Conservation (phyloP, 1,140 invertebrate genomes). For the Rhagoletis zephyria region DNA sequence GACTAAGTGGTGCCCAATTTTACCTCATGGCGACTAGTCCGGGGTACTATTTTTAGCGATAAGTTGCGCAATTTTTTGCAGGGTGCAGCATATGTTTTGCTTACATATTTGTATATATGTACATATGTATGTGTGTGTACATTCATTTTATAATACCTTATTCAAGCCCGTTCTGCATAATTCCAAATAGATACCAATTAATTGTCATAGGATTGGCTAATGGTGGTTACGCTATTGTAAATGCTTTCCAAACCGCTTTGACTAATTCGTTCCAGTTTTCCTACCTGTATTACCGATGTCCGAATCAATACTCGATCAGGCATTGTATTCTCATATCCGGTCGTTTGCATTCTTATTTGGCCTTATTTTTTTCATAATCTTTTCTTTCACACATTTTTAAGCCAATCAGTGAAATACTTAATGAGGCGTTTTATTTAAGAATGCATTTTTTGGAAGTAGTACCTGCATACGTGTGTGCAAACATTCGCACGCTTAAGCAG, state of each 20-base stretch:
- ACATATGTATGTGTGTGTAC: not conserved
- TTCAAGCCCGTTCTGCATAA: not conserved
- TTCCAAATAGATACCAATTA: not conserved
- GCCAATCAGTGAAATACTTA: too few species aligned
- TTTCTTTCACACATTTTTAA: too few species aligned
- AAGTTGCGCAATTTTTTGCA: too few species aligned
- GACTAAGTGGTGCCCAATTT: too few species aligned
- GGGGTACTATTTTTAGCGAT: too few species aligned
- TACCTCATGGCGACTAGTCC: too few species aligned
- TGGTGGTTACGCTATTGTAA: not conserved
- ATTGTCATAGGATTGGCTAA: not conserved
- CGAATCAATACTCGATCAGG: not conserved
- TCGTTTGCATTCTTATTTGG: not conserved
- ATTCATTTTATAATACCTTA: not conserved
- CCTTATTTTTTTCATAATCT: not conserved
- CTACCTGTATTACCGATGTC: not conserved
- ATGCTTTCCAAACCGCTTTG: not conserved
- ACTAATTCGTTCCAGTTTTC: not conserved
- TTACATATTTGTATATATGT: not conserved
- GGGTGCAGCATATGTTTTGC: too few species aligned
- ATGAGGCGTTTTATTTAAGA: too few species aligned
- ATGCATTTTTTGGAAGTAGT: too few species aligned
- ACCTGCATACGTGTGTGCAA: not conserved
- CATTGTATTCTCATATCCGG: slow-evolving; percentile 1
- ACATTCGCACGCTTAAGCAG: not conserved